Percentiles rank a stretch among this genome's conserved stretches.
Evolutionary conservation across 2,113 vertebrate genomes (phyloP).

Genomic region (Pseudolaguvia tuberculata): DNA sequence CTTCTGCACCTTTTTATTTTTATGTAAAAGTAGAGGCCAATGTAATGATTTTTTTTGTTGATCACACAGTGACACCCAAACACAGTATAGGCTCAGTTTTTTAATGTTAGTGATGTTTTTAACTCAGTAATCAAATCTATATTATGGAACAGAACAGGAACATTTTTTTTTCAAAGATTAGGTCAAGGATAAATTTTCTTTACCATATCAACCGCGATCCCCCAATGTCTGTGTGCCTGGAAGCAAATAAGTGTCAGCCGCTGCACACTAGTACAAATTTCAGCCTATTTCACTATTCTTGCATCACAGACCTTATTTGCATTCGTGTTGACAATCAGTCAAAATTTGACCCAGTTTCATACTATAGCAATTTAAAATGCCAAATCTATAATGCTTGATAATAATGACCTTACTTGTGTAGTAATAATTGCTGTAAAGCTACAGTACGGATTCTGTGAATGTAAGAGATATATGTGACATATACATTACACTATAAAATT

Average conservation of each 20-base stretch:
- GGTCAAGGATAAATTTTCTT: conserved; percentile 52
- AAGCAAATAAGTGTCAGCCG: conserved; percentile 55
- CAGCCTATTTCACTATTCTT: conserved; percentile 50
- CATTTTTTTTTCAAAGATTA: too few relatives aligned
- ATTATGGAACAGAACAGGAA: too few relatives aligned
- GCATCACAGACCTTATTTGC: conserved; percentile 35
- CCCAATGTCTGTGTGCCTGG: conserved; percentile 4
- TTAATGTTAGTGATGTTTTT: conserved; percentile 42
- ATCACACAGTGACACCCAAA: too few relatives aligned
- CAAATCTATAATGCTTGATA: background rate
- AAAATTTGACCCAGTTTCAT: conserved; percentile 25
- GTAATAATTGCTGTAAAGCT: background rate
- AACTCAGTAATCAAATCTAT: background rate
- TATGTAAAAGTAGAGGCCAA: background rate
- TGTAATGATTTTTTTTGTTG: background rate
- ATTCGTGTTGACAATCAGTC: conserved; percentile 10
- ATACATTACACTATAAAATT: background rate
- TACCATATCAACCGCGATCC: conserved; percentile 61
- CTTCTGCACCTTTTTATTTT: too few relatives aligned
- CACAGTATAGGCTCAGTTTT: too few relatives aligned
- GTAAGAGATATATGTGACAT: background rate
- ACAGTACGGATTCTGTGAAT: background rate
- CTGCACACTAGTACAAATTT: conserved; percentile 52
- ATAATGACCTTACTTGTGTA: background rate
- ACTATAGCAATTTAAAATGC: conserved; percentile 6